Conservation (phyloP, 2,797 vertebrate genomes). For the Microchirus variegatus region DNA sequence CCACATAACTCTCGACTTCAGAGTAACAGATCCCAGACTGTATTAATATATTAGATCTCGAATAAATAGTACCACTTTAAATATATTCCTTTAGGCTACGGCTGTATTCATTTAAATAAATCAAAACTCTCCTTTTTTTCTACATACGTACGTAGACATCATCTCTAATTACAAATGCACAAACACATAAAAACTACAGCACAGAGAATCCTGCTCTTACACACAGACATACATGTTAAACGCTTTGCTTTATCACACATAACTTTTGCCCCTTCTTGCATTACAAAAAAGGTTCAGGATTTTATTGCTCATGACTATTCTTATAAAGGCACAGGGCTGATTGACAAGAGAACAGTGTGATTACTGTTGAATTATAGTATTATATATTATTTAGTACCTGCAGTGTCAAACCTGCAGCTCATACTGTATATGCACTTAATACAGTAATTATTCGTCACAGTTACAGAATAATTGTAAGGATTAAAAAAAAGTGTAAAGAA, state of each 20-base stretch:
- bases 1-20: slow-evolving; percentile 15
- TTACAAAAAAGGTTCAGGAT: not conserved
- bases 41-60: slow-evolving; percentile 63
- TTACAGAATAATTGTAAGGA: not conserved
- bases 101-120: slow-evolving; percentile 23
- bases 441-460: slow-evolving; percentile 4
- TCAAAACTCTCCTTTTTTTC: slow-evolving; percentile 10
- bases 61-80: slow-evolving; percentile 58
- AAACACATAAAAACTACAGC: not conserved
- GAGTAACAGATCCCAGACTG: slow-evolving; percentile 44
- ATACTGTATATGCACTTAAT: no score
- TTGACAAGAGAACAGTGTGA: slow-evolving; percentile 8
- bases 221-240: not conserved
- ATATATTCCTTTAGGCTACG: slow-evolving; percentile 43
- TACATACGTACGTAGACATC: slow-evolving; percentile 1
- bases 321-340: slow-evolving; percentile 28
- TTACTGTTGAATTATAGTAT: slow-evolving; percentile 20
- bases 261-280: not conserved
- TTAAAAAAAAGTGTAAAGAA: no score
- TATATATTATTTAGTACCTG: slow-evolving; percentile 15
- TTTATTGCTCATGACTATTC: not conserved
- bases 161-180: slow-evolving; percentile 5
- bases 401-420: slow-evolving; percentile 2
- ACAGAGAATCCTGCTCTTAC: not conserved
- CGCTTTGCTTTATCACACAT: not conserved